Percentiles rank a stretch among this genome's conserved stretches.
Conservation (phyloP, 92 coral and sea anemone species). For the Chrysogorgia sp. region DNA sequence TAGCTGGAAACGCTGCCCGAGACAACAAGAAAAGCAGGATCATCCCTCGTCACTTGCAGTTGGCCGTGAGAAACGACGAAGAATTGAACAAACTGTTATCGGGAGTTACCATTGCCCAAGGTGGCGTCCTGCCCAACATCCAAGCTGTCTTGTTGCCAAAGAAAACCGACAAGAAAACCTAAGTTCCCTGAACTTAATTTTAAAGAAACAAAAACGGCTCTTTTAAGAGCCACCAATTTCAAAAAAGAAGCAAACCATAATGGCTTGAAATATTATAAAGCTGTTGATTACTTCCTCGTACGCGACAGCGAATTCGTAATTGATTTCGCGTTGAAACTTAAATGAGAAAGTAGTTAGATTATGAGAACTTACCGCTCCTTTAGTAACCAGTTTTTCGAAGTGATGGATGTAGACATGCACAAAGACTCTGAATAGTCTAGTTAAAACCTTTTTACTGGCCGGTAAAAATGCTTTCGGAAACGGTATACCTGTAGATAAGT, state of each 20-base stretch:
- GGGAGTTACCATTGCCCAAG: conserved; percentile 77
- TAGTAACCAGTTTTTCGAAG: conserved; percentile 79
- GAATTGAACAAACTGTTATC: conserved; percentile 73
- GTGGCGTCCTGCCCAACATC: conserved; percentile 78
- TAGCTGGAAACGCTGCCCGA: conserved; percentile 85
- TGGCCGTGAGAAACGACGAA: conserved; percentile 79
- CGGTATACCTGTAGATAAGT: conserved; percentile 71
- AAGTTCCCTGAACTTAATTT: conserved; percentile 57
- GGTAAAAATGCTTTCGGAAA: conserved; percentile 88
- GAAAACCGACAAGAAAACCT: conserved; percentile 55
- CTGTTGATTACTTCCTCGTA: neutral
- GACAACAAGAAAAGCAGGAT: conserved; percentile 81
- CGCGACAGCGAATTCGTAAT: neutral
- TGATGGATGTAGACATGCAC: conserved; percentile 98
- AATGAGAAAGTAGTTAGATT: too few relatives aligned
- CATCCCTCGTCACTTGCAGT: conserved; percentile 77
- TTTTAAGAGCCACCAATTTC: conserved; percentile 82
- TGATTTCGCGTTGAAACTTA: too few relatives aligned
- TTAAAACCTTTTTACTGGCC: conserved; percentile 88
- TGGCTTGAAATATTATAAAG: neutral
- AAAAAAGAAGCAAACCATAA: conserved; percentile 4
- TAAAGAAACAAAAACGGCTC: conserved; percentile 68
- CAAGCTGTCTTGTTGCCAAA: conserved; percentile 80
- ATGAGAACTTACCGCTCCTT: conserved; percentile 80
- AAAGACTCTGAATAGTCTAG: conserved; percentile 95